These are phyloP conservation scores for Cabera pusaria DNA, from an alignment of 2,888 invertebrate species.

Conservation along the genomic window DNA sequence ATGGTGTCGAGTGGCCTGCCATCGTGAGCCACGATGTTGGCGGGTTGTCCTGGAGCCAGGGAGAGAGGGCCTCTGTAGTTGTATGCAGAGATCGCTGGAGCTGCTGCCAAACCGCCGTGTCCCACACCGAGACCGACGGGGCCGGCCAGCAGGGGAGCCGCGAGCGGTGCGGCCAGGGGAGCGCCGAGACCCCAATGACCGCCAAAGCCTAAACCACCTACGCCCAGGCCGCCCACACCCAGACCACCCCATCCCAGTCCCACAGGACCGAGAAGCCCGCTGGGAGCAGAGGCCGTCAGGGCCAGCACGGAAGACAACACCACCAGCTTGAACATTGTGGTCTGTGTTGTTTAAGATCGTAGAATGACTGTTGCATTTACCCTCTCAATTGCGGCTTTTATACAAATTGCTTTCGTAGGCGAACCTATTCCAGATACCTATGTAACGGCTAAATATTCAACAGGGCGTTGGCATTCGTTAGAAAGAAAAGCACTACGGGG, in stretches of 20 bases:
- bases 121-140: constrained; percentile 8
- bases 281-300: constrained; percentile 78
- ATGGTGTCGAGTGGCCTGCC: constrained; percentile 76
- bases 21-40: constrained; percentile 68
- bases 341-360: constrained; percentile 72
- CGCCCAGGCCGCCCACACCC: constrained; percentile 40
- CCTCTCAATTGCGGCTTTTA: constrained; percentile 59
- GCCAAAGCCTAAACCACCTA: constrained; percentile 43
- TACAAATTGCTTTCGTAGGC: constrained; percentile 64
- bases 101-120: constrained; percentile 40
- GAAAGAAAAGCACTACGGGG: constrained; percentile 54
- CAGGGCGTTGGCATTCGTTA: constrained; percentile 60
- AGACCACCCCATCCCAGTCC: constrained; percentile 44
- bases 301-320: constrained; percentile 85
- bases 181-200: constrained; percentile 44
- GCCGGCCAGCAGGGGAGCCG: constrained; percentile 38
- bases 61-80: constrained; percentile 76
- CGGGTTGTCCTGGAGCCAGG: constrained; percentile 54
- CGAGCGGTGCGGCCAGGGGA: constrained; percentile 39
- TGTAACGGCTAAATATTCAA: constrained; percentile 65
- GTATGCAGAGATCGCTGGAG: constrained; percentile 55
- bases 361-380: constrained; percentile 63
- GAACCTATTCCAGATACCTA: constrained; percentile 66
- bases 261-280: constrained; percentile 40
- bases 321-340: constrained; percentile 83